Evolutionary conservation across 2,113 vertebrate genomes (phyloP).

Genomic region (Vicugna pacos): DNA sequence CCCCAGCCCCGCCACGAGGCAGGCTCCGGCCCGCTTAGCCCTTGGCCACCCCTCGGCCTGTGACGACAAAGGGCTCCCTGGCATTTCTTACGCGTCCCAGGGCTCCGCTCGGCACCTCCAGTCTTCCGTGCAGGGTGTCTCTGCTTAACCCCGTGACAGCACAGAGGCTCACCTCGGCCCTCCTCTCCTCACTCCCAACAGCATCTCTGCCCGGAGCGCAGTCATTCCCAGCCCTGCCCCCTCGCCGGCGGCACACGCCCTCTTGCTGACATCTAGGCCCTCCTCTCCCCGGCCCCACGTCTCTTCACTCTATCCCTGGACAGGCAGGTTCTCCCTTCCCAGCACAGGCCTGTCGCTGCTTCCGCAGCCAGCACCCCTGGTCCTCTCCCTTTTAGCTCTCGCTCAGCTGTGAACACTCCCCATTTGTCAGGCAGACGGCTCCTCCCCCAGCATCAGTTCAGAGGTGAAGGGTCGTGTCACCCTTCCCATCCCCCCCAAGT

Average conservation of each 20-base stretch:
- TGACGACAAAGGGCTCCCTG: not conserved
- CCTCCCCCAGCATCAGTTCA: not conserved
- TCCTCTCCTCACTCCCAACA: not conserved
- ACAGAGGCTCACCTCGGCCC: not conserved
- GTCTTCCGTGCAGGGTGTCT: not conserved
- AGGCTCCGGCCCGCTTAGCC: not conserved
- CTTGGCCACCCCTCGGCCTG: not conserved
- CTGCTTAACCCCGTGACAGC: not conserved
- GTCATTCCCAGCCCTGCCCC: too few relatives aligned
- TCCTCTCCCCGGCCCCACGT: not conserved
- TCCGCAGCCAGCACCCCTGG: too few relatives aligned
- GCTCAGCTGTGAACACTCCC: not conserved
- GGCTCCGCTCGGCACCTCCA: not conserved
- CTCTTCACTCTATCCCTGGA: not conserved
- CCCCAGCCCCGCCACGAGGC: not conserved
- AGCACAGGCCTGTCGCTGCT: too few relatives aligned
- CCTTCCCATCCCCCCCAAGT: not conserved
- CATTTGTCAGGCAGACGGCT: not conserved
- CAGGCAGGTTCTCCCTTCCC: not conserved
- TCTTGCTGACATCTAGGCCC: not conserved
- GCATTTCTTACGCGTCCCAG: not conserved
- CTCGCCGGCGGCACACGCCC: not conserved
- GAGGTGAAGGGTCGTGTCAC: not conserved
- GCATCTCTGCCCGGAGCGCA: not conserved
- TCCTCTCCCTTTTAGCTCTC: not conserved